These are phyloP conservation scores for Augochlorella aurata DNA, from an alignment of 2,888 invertebrate genomes.

Conservation along the genomic window DNA sequence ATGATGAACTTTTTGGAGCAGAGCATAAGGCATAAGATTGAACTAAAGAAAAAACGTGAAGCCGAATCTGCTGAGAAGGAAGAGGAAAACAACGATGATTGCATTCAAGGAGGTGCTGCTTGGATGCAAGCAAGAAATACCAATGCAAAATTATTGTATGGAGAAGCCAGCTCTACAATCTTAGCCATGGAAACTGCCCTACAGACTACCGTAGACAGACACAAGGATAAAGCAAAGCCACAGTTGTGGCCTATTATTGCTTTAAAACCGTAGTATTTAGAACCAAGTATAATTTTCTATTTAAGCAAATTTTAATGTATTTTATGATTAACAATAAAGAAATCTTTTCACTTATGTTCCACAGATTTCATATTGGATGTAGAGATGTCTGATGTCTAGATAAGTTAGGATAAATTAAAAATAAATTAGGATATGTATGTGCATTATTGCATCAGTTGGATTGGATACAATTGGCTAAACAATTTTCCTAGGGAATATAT, in stretches of 20 bases:
- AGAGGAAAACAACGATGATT: conserved; percentile 33
- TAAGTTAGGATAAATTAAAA: too few relatives aligned
- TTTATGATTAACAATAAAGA: conserved; percentile 13
- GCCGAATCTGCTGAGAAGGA: conserved; percentile 42
- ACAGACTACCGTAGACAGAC: conserved; percentile 86
- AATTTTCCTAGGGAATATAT: too few relatives aligned
- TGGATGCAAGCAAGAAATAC: conserved; percentile 78
- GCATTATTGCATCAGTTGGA: too few relatives aligned
- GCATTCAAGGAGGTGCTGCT: conserved; percentile 64
- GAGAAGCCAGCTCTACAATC: conserved; percentile 86
- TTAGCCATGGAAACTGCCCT: conserved; percentile 89
- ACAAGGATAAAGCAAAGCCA: conserved; percentile 85
- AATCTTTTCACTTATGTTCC: not conserved
- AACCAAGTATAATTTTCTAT: not conserved
- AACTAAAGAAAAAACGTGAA: conserved; percentile 76
- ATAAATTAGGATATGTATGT: too few relatives aligned
- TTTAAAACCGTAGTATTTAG: conserved; percentile 79
- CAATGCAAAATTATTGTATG: conserved; percentile 85
- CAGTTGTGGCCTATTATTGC: conserved; percentile 89
- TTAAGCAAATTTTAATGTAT: conserved; percentile 20
- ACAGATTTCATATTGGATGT: too few relatives aligned
- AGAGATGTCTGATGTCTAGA: too few relatives aligned
- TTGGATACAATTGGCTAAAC: too few relatives aligned
- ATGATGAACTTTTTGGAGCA: conserved; percentile 85
- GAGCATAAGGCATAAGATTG: conserved; percentile 84